Percentiles rank a stretch among this genome's conserved stretches.
Conservation (phyloP, 2,888 invertebrate genomes). For the Lydus trimaculatus region DNA sequence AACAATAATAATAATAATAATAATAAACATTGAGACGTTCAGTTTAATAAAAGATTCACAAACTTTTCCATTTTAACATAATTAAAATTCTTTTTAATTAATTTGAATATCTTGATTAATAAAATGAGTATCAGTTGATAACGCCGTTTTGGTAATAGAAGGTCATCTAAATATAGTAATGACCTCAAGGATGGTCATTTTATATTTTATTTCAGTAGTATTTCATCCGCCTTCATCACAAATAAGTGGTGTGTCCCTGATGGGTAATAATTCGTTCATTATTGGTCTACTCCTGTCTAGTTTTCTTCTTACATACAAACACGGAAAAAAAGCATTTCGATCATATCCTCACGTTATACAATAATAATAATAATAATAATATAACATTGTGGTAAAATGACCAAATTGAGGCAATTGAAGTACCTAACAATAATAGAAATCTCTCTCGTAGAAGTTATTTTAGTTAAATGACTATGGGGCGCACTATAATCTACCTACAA, state of each 20-base stretch:
- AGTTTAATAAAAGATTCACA: too few species aligned
- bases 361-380: neutral
- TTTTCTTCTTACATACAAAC: slow-evolving; percentile 25
- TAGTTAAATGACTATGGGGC: neutral
- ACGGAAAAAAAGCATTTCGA: slow-evolving; percentile 19
- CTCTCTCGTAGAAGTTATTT: neutral
- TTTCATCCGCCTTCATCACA: slow-evolving; percentile 37
- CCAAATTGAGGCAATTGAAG: neutral
- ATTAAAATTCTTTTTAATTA: neutral
- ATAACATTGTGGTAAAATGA: neutral
- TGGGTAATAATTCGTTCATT: slow-evolving; percentile 40
- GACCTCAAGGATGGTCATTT: slow-evolving; percentile 6
- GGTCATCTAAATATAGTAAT: neutral
- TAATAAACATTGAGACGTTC: too few species aligned
- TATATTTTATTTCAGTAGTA: slow-evolving; percentile 35
- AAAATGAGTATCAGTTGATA: neutral
- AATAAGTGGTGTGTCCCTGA: slow-evolving; percentile 37
- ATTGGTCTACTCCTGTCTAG: slow-evolving; percentile 37
- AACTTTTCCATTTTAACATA: neutral
- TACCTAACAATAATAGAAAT: neutral
- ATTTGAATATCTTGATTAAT: neutral
- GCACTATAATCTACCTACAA: neutral
- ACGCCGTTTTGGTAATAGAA: neutral
- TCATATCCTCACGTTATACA: neutral
- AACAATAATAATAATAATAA: too few species aligned